Evolutionary conservation across 37 sponge, comb jelly and placozoan genomes (phyloP).

Genomic region (Tethya wilhelma): DNA sequence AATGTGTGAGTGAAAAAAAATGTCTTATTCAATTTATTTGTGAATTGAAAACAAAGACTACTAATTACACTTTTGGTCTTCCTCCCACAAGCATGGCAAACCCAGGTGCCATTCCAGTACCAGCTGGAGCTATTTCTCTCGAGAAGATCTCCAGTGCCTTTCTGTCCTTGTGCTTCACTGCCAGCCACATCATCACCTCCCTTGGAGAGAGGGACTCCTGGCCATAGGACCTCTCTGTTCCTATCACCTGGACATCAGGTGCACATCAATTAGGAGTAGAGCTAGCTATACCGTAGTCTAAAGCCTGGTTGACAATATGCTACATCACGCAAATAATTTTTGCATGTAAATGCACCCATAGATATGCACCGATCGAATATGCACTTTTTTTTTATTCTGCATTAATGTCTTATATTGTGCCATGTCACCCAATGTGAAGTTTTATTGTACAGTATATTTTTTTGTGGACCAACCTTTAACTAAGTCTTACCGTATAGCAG

Average conservation of each 20-base stretch:
- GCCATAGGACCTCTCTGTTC: constrained; percentile 69
- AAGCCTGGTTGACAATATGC: too few relatives aligned
- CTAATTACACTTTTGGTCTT: constrained; percentile 84
- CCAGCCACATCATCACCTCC: constrained; percentile 88
- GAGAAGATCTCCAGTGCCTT: constrained; percentile 85
- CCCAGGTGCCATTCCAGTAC: constrained; percentile 91
- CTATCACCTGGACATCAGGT: constrained; percentile 69
- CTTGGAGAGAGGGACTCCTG: neutral
- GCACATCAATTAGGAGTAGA: neutral
- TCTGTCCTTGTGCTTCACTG: constrained; percentile 79
- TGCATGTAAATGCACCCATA: too few relatives aligned
- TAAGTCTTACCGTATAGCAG: too few relatives aligned
- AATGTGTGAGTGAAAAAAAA: neutral
- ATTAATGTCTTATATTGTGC: too few relatives aligned
- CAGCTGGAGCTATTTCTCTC: constrained; percentile 92
- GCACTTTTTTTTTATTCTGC: too few relatives aligned
- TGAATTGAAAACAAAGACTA: neutral
- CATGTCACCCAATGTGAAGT: too few relatives aligned
- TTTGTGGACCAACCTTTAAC: too few relatives aligned
- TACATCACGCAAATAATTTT: too few relatives aligned
- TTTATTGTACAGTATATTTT: too few relatives aligned
- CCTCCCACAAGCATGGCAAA: constrained; percentile 83
- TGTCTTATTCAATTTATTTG: neutral
- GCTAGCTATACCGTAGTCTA: too few relatives aligned
- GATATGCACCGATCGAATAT: too few relatives aligned